Conservation (phyloP, 2,113 vertebrate species). For the Syngnathus floridae region DNA sequence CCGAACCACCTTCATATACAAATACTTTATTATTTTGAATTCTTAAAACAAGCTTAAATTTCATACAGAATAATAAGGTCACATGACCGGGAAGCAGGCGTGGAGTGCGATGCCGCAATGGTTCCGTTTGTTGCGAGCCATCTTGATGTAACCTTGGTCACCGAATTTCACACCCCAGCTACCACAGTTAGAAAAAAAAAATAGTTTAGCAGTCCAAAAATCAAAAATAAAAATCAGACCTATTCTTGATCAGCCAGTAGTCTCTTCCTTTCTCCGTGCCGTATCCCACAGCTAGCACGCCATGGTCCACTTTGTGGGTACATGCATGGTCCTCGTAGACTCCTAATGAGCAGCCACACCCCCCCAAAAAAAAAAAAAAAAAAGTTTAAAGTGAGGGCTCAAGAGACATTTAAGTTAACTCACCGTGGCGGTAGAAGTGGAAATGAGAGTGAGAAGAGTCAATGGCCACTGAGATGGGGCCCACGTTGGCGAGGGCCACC, state of each 20-base stretch:
- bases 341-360: slow-evolving; percentile 48
- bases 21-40: background rate
- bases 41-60: background rate
- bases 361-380: background rate
- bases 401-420: background rate
- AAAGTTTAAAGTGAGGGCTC: background rate
- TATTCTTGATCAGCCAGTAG: slow-evolving; percentile 87
- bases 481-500: slow-evolving; percentile 66
- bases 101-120: slow-evolving; percentile 62
- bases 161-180: slow-evolving; percentile 62
- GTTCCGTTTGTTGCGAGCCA: slow-evolving; percentile 61
- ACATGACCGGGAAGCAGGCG: slow-evolving; percentile 58
- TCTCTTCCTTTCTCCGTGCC: slow-evolving; percentile 69
- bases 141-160: slow-evolving; percentile 62
- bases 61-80: background rate
- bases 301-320: slow-evolving; percentile 71
- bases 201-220: too few relatives aligned
- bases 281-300: slow-evolving; percentile 72
- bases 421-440: slow-evolving; percentile 77
- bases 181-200: background rate
- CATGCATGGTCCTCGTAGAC: slow-evolving; percentile 76
- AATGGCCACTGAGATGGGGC: slow-evolving; percentile 78
- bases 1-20: background rate
- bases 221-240: slow-evolving; percentile 49
- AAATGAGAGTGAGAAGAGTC: slow-evolving; percentile 71